Conservation (phyloP, 2,888 invertebrate species). For the Andrena hattorfiana region DNA sequence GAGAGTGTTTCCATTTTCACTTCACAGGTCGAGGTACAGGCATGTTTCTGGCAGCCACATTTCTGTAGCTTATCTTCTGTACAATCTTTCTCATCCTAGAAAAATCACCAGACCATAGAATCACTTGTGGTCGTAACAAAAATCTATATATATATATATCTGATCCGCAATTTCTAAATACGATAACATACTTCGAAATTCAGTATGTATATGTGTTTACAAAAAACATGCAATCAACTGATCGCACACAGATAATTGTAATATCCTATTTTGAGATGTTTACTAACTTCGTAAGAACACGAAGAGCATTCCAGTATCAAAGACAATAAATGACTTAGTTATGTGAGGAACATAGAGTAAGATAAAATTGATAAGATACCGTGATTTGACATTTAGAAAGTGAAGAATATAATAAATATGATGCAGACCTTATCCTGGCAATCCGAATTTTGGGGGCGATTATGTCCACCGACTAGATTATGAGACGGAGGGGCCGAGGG, state of each 20-base stretch:
- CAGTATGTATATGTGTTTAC: neutral
- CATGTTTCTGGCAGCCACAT: conserved; percentile 80
- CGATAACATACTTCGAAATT: neutral
- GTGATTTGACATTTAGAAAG: neutral
- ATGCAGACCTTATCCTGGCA: conserved; percentile 79
- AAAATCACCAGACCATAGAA: neutral
- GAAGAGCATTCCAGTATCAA: too few species aligned
- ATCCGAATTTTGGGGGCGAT: conserved; percentile 76
- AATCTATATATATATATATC: too few species aligned
- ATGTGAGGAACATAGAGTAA: too few species aligned
- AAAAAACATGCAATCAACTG: too few species aligned
- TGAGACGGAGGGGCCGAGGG: conserved; percentile 79
- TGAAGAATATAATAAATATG: neutral
- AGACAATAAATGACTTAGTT: too few species aligned
- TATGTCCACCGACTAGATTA: conserved; percentile 81
- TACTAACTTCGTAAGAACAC: too few species aligned
- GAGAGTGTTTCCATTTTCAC: conserved; percentile 82
- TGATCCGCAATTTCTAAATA: too few species aligned
- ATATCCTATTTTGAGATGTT: too few species aligned
- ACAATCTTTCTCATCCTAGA: conserved; percentile 79
- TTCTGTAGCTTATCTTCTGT: conserved; percentile 77
- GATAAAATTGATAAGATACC: conserved; percentile 33
- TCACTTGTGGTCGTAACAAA: neutral
- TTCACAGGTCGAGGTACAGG: conserved; percentile 81
- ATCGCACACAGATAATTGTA: too few species aligned